Percentiles rank a stretch among this genome's conserved stretches.
These are phyloP conservation scores for Procapra przewalskii DNA, from an alignment of 2,113 vertebrate species.

Conservation along the genomic window DNA sequence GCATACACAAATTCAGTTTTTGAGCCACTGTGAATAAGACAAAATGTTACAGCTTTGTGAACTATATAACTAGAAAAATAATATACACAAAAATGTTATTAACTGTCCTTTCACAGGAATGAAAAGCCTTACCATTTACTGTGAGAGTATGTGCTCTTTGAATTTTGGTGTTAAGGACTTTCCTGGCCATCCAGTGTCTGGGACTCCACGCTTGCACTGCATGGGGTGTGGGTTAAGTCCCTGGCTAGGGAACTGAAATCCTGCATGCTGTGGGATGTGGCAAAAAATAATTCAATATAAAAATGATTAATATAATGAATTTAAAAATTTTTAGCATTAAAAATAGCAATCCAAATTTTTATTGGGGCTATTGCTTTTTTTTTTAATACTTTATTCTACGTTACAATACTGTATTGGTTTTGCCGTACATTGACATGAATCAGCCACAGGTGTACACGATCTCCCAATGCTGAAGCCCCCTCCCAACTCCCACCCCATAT, in stretches of 20 bases:
- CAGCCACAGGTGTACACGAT: too few species aligned
- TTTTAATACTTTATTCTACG: too few species aligned
- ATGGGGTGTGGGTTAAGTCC: background rate
- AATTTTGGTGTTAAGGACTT: background rate
- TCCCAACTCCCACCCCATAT: too few species aligned
- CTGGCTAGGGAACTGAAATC: background rate
- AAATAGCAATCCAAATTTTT: background rate
- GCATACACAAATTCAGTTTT: background rate
- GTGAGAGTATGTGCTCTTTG: background rate
- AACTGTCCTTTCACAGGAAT: background rate
- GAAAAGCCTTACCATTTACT: background rate
- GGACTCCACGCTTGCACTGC: fast-evolving
- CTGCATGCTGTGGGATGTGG: background rate
- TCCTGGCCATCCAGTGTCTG: background rate
- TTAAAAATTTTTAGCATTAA: background rate
- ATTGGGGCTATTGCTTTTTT: background rate
- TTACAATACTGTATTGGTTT: too few species aligned
- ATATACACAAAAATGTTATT: background rate
- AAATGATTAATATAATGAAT: background rate
- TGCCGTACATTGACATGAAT: too few species aligned
- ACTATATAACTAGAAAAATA: background rate
- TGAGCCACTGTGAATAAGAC: background rate
- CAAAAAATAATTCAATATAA: background rate
- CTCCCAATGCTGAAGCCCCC: too few species aligned
- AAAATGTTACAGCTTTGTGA: background rate